Evolutionary conservation across 2,888 invertebrate genomes (phyloP), one percentile per base, ranked within the genome.

Genomic region (Drosophila pseudotakahashii): DNA sequence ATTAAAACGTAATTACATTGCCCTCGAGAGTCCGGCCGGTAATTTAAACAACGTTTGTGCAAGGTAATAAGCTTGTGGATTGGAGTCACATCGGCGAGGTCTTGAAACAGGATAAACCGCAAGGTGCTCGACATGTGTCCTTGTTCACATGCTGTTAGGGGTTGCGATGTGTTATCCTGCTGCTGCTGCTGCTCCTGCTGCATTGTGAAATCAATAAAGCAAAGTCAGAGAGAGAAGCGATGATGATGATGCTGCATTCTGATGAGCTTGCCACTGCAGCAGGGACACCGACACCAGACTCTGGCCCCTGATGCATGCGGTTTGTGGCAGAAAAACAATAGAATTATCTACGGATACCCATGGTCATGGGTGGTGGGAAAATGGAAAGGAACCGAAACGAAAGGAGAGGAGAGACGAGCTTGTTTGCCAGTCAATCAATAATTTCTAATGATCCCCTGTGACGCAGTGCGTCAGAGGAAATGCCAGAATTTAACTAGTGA

Each of bases 1-100:
- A 77, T 69, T 75, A 69, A 64, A 71, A 80, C 80, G 79, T 78
- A 82, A 85, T 82, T 82, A 80, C 71, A 63, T 54, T 70, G 55
- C 55, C 62, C 70, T 47, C 44, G 41, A 52, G 37, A 52, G 23
- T 11, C 34, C 11, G 13, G 34, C 13, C 53, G 32, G 9, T 50
- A 51, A 42, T 59, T 61, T 50, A 64, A 64, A 41, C 36, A 41
- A 42, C 67, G 42, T 66, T 72, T 79, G 72, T 74, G 70, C 63
- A 71, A 75, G 50, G 19, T 62, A 71, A 75, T 76, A 85, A 64
- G 73, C 69, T 67, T 76, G 71, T 68, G 53, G 51, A 57, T 59
- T 57, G 54, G 61, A 48, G 72, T 30, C 68, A 64, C 59, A 42
- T 13, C 23, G 19, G 11, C 42, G 23, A 26, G 42, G 42, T 19